These are phyloP conservation scores for Vidua macroura DNA, from an alignment of 2,113 vertebrate species.

Conservation along the genomic window DNA sequence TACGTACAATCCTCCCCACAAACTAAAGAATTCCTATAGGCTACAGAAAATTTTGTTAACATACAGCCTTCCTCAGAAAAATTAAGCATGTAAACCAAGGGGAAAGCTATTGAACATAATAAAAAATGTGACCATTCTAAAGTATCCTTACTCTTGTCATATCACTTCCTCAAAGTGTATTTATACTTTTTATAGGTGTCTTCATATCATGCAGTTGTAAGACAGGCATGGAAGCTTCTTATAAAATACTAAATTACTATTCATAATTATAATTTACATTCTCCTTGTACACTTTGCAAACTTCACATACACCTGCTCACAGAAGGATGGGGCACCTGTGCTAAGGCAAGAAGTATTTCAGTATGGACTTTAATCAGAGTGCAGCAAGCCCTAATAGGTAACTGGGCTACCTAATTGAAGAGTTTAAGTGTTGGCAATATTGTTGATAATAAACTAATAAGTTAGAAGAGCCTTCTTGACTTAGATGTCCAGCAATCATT, in stretches of 20 bases:
- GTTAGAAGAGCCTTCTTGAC: constrained; percentile 1
- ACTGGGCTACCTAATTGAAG: constrained; percentile 3
- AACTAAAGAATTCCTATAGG: neutral
- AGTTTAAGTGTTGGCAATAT: constrained; percentile 20
- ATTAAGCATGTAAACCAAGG: neutral
- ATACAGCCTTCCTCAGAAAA: neutral
- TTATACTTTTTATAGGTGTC: neutral
- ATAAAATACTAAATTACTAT: neutral
- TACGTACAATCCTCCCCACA: neutral
- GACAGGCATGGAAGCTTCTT: neutral
- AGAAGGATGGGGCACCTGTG: neutral
- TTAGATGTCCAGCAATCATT: constrained; percentile 14
- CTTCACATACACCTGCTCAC: neutral
- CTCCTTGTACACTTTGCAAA: neutral
- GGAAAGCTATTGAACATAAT: neutral
- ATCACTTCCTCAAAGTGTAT: neutral
- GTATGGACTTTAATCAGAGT: neutral
- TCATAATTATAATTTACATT: neutral
- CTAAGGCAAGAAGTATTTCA: neutral
- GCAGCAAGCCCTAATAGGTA: neutral
- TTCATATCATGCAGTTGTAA: neutral
- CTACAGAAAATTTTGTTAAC: neutral
- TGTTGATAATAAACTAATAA: constrained; percentile 3
- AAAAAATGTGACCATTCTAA: neutral
- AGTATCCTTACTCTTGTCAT: neutral